Conservation (phyloP, 2,797 vertebrate genomes). For the Cryptoblepharus egeriae region DNA sequence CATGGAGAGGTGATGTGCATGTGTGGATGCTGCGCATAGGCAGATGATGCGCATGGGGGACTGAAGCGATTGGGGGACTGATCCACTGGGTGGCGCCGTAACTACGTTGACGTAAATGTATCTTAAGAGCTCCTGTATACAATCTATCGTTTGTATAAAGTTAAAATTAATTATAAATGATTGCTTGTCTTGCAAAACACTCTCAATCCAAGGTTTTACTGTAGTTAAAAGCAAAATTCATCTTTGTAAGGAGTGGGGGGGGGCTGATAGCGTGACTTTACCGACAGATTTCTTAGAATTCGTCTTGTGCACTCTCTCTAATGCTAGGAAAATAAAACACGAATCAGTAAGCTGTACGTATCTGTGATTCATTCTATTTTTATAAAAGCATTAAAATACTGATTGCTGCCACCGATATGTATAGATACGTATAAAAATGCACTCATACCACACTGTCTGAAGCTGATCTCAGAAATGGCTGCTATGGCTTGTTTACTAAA, state of each 20-base stretch:
- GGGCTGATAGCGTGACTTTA: background rate
- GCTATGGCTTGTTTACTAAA: slow-evolving; percentile 87
- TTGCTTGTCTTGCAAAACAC: too few relatives aligned
- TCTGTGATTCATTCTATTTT: fast-evolving
- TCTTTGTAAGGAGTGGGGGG: background rate
- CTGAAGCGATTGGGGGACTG: too few relatives aligned
- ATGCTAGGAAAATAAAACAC: background rate
- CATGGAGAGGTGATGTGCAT: too few relatives aligned
- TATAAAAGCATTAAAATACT: background rate
- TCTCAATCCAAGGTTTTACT: too few relatives aligned
- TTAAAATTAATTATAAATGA: too few relatives aligned
- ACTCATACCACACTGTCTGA: slow-evolving; percentile 89
- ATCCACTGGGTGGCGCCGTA: too few relatives aligned
- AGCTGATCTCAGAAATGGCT: slow-evolving; percentile 87
- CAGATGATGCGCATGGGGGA: too few relatives aligned
- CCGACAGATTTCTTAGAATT: fast-evolving
- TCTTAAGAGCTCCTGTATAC: too few relatives aligned
- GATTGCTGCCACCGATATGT: background rate
- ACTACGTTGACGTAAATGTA: too few relatives aligned
- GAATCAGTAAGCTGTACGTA: background rate
- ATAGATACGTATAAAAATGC: background rate
- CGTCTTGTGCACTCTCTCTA: background rate
- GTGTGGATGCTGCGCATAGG: too few relatives aligned
- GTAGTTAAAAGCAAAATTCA: background rate
- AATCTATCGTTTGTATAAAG: too few relatives aligned